These are phyloP conservation scores for Xenotilapia leptura DNA, from an alignment of 2,113 vertebrate species.

Conservation along the genomic window DNA sequence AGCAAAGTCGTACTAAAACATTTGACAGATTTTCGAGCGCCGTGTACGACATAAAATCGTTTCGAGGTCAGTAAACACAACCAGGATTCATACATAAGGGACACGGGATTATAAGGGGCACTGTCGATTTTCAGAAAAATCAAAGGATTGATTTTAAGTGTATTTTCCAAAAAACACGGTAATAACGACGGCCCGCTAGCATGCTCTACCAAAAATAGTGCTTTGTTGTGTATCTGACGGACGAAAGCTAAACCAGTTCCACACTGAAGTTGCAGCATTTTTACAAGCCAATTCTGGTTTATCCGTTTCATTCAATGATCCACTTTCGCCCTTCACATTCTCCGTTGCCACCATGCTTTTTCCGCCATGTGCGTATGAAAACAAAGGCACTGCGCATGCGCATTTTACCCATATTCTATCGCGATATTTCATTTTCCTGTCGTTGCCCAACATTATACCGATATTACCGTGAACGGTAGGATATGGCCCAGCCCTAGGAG, in stretches of 20 bases:
- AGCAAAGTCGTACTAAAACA: no score
- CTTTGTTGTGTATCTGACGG: not conserved
- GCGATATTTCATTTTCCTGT: not conserved
- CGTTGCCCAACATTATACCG: not conserved
- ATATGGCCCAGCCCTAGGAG: not conserved
- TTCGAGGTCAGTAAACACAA: not conserved
- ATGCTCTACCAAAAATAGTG: not conserved
- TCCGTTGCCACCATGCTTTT: not conserved
- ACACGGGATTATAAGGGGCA: no score
- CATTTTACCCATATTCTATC: not conserved
- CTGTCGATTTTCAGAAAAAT: not conserved
- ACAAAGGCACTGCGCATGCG: not conserved
- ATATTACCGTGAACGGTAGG: not conserved
- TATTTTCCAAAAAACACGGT: not conserved
- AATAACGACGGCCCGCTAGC: not conserved
- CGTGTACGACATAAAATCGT: fast-evolving
- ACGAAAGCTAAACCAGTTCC: not conserved
- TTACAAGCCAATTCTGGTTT: not conserved
- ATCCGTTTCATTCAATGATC: not conserved
- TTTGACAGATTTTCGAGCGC: no score
- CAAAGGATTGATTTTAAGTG: not conserved
- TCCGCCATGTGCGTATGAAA: not conserved
- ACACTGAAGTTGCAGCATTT: not conserved
- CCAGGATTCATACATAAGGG: no score
- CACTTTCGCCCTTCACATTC: not conserved